Conservation (phyloP, 2,113 vertebrate genomes). For the Burhinus oedicnemus region DNA sequence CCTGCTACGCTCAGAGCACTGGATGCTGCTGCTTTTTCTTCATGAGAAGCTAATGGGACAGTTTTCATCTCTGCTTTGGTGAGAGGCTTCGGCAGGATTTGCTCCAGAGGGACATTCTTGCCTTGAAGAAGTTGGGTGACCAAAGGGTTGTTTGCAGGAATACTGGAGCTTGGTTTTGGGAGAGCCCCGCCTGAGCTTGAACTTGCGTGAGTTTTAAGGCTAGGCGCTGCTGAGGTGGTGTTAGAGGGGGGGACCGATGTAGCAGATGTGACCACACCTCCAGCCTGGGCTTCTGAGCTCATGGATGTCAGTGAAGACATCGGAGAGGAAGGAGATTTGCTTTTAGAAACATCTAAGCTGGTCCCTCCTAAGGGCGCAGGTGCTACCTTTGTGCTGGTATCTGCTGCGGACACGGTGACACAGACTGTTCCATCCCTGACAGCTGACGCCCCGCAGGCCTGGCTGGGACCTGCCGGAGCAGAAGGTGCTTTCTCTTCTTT, state of each 20-base stretch:
- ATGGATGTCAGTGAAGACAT: not conserved
- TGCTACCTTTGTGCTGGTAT: not conserved
- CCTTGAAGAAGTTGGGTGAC: constrained; percentile 94
- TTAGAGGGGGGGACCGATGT: not conserved
- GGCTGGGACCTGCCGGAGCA: not conserved
- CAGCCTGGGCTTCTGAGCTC: constrained; percentile 38
- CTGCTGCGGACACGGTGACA: not conserved
- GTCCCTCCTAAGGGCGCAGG: not conserved
- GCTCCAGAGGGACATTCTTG: constrained; percentile 91
- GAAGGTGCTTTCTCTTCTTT: constrained; percentile 3
- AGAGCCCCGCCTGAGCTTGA: constrained; percentile 26
- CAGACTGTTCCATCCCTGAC: not conserved
- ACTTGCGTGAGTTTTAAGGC: constrained; percentile 63
- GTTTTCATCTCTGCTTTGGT: constrained; percentile 80
- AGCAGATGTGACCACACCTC: not conserved
- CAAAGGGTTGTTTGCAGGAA: constrained; percentile 93
- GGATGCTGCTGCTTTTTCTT: constrained; percentile 30
- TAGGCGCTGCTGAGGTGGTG: not conserved
- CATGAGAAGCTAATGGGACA: constrained; percentile 8
- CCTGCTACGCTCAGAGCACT: not conserved
- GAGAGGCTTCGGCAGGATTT: constrained; percentile 90
- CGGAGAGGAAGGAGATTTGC: not conserved
- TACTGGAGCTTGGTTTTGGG: constrained; percentile 79
- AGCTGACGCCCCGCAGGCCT: not conserved
- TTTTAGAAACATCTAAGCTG: not conserved